Base-by-base conservation (phyloP, 1,140 invertebrate genomes). In the Phocides pigmalion region DNA sequence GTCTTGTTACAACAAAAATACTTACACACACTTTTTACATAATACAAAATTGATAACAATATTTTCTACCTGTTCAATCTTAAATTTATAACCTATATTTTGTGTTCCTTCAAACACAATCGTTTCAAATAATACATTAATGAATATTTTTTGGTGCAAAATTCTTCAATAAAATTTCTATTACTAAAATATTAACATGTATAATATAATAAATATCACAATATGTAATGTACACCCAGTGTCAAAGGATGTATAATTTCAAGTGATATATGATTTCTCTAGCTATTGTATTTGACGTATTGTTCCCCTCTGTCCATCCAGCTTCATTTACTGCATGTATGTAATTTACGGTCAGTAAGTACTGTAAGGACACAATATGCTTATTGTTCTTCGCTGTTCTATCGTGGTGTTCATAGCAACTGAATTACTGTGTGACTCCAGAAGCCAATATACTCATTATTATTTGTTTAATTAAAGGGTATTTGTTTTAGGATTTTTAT, bases 1-100 rank as follows among this genome's bases (percentile, higher is more conserved):
- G n/a, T 58, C 37, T 58, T 1, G 15, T 16, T 46, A 25, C 16
- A 54, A 44, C 41, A 25, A 42, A 2, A 32, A 58, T 17, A 58
- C 39, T 16, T 25, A 58, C 20, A 47, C 20, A 8, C 20, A 44
- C 22, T 42, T 56, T 22, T 56, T 44, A 56, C 53, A 56, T 56
- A 28, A 56, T 6, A 20, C 28, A 32, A 32, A 32, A 8, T 11
- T 28, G 25, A 32, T 20, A 42, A n/a, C 3, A 41, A 12, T 35
- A 46, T 20, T 20, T n/a, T n/a, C n/a, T n/a, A 2, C 1, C 9
- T 46, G 5, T n/a, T 46, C 1, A 20, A 12, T 46, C 12, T 46
- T 4, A 42, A 46, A n/a, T n/a, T n/a, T n/a, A n/a, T n/a, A n/a
- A n/a, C n/a, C n/a, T n/a, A n/a, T n/a, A n/a, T n/a, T n/a, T n/a